Evolutionary conservation across 1,140 invertebrate species (phyloP).

Genomic region (Caenorhabditis latens): DNA sequence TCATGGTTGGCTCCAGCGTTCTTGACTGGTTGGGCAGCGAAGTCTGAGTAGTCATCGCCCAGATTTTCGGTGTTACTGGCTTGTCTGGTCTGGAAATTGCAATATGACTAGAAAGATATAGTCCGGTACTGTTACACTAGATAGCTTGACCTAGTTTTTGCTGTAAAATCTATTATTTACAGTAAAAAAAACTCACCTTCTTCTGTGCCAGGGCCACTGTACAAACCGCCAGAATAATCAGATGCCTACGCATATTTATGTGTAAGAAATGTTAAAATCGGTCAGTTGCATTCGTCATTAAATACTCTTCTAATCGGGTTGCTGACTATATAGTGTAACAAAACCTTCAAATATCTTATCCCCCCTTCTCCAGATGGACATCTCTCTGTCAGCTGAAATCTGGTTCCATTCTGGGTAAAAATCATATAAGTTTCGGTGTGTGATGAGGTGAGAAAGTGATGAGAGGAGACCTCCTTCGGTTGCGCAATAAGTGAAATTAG

Average conservation of each 20-base stretch:
- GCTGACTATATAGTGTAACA: slow-evolving; percentile 10
- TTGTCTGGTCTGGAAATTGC: background rate
- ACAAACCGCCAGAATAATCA: slow-evolving; percentile 17
- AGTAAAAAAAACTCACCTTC: background rate
- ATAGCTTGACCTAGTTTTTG: too few relatives aligned
- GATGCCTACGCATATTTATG: background rate
- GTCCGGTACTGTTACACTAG: too few relatives aligned
- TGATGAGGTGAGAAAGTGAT: slow-evolving; percentile 12
- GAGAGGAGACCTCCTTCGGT: background rate
- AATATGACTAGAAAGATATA: too few relatives aligned
- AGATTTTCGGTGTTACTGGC: background rate
- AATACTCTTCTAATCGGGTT: slow-evolving; percentile 39
- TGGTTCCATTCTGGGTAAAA: background rate
- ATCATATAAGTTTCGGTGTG: background rate
- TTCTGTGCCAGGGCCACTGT: background rate
- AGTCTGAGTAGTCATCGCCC: slow-evolving; percentile 26
- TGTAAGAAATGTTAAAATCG: slow-evolving; percentile 45
- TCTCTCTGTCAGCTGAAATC: background rate
- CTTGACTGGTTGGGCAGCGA: slow-evolving; percentile 1
- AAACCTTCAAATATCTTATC: slow-evolving; percentile 41
- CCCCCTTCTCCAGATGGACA: slow-evolving; percentile 11
- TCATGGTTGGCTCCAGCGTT: slow-evolving; percentile 28
- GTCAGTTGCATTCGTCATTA: background rate
- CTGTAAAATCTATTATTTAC: too few relatives aligned
- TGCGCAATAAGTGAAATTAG: slow-evolving; percentile 49